These are phyloP conservation scores for Eupithecia tripunctaria DNA, from an alignment of 2,888 invertebrate genomes.

Conservation along the genomic window DNA sequence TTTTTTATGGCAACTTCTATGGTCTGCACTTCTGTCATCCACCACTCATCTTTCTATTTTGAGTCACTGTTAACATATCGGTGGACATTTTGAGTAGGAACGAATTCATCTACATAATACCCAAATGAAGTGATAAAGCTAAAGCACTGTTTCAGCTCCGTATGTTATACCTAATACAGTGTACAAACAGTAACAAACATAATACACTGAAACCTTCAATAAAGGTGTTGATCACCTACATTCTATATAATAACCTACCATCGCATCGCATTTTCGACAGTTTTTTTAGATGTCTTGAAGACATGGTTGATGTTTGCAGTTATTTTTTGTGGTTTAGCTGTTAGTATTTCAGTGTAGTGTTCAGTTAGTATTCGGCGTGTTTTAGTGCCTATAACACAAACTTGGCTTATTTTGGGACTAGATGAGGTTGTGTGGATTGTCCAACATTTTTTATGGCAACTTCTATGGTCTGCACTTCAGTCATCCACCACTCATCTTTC, in stretches of 20 bases:
- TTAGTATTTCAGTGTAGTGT: too few relatives aligned
- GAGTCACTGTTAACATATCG: not conserved
- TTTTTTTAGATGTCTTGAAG: not conserved
- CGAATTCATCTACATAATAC: not conserved
- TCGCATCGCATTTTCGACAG: conserved; percentile 26
- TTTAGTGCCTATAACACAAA: not conserved
- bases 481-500: not conserved
- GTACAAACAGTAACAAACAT: not conserved
- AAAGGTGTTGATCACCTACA: conserved; percentile 33
- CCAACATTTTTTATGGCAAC: not conserved
- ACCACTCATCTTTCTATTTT: not conserved
- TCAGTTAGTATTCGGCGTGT: too few relatives aligned
- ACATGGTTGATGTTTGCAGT: not conserved
- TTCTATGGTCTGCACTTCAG: not conserved
- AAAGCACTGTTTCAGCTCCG: not conserved
- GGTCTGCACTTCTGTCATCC: not conserved
- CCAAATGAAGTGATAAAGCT: conserved; percentile 1
- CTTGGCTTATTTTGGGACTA: too few relatives aligned
- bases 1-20: not conserved
- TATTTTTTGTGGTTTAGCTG: too few relatives aligned
- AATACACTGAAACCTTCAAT: conserved; percentile 13
- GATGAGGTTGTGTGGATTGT: not conserved
- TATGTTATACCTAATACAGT: not conserved
- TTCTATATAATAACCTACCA: conserved; percentile 52
- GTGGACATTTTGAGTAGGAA: not conserved